These are phyloP conservation scores for Aporophyla nigra DNA, from an alignment of 2,888 invertebrate genomes.

Conservation along the genomic window DNA sequence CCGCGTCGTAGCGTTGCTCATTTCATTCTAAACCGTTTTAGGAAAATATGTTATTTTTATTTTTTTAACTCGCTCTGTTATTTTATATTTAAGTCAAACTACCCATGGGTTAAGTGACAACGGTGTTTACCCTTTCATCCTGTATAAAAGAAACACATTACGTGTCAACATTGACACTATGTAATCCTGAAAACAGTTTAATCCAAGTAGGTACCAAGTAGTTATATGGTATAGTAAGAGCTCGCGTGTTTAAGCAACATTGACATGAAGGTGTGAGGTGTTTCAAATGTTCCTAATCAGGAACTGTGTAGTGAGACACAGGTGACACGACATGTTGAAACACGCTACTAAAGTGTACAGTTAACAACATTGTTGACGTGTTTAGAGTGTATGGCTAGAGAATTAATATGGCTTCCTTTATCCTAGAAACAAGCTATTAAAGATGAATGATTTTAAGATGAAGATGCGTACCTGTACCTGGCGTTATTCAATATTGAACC, in stretches of 20 bases:
- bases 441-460: background rate
- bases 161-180: background rate
- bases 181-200: background rate
- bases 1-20: too few relatives aligned
- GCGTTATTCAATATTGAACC: background rate
- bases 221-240: background rate
- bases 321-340: constrained; percentile 34
- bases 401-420: constrained; percentile 8
- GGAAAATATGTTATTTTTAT: too few relatives aligned
- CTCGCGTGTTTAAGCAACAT: constrained; percentile 38
- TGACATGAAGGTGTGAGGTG: constrained; percentile 44
- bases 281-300: constrained; percentile 48
- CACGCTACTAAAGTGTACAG: constrained; percentile 25
- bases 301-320: constrained; percentile 33
- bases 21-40: too few relatives aligned
- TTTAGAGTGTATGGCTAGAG: constrained; percentile 1
- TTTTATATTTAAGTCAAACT: too few relatives aligned
- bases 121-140: too few relatives aligned
- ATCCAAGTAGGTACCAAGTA: constrained; percentile 18
- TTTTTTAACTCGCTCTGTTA: too few relatives aligned
- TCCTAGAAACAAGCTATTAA: background rate
- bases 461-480: background rate
- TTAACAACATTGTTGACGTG: constrained; percentile 24
- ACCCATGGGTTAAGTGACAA: too few relatives aligned
- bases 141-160: background rate